Conservation (phyloP, 1,140 invertebrate species). For the Micrasema longulum region DNA sequence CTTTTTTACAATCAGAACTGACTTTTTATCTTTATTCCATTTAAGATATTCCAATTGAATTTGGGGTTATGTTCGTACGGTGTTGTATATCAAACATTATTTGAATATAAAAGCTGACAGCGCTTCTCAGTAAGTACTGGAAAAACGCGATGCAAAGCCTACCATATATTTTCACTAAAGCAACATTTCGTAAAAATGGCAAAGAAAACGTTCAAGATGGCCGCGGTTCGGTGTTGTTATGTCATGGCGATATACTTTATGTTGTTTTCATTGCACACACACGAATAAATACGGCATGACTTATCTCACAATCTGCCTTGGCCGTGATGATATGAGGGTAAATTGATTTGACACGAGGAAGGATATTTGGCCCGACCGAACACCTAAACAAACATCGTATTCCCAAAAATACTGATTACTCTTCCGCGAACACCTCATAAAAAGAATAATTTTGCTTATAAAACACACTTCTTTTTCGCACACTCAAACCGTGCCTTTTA, state of each 20-base stretch:
- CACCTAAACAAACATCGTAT: conserved; percentile 30
- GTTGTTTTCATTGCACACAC: conserved; percentile 33
- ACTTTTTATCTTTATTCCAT: too few relatives aligned
- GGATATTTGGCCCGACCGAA: background rate
- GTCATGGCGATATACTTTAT: conserved; percentile 14
- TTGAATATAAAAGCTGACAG: conserved; percentile 28
- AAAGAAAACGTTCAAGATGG: conserved; percentile 25
- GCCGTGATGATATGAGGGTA: conserved; percentile 15
- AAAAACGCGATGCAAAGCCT: background rate
- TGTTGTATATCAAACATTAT: conserved; percentile 20
- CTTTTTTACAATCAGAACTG: too few relatives aligned
- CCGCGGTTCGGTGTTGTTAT: conserved; percentile 22
- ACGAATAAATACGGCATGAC: conserved; percentile 7
- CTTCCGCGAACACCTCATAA: conserved; percentile 9
- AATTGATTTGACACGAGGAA: conserved; percentile 35
- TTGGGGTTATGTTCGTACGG: background rate
- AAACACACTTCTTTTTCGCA: background rate
- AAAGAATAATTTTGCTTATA: conserved; percentile 2
- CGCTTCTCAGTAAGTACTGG: background rate
- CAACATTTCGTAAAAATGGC: conserved; percentile 27
- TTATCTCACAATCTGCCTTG: conserved; percentile 22
- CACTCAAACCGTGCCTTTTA: background rate
- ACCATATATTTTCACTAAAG: conserved; percentile 2
- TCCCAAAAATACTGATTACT: background rate
- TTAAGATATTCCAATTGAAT: conserved; percentile 13